These are phyloP conservation scores for Anguilla japonica DNA, from an alignment of 2,113 vertebrate genomes.

Conservation along the genomic window DNA sequence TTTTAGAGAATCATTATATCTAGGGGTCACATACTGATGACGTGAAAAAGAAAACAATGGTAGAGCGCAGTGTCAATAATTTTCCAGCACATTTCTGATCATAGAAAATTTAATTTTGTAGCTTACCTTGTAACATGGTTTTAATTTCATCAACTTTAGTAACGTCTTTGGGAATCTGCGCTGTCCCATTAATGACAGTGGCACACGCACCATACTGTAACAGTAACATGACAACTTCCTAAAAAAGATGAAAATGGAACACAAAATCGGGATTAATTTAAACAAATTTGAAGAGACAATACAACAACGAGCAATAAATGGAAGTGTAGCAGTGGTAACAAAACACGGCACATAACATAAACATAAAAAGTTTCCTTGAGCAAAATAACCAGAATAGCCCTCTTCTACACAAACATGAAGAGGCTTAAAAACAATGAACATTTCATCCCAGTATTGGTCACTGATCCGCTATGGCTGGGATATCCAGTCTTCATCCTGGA, in stretches of 20 bases:
- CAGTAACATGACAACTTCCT: conserved; percentile 95
- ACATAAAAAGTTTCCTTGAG: background rate
- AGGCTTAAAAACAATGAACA: conserved; percentile 15
- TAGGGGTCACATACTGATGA: too few relatives aligned
- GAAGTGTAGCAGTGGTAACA: too few relatives aligned
- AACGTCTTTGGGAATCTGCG: conserved; percentile 89
- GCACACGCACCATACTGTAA: conserved; percentile 83
- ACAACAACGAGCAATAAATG: background rate
- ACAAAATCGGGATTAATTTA: conserved; percentile 20
- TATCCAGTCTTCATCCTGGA: too few relatives aligned
- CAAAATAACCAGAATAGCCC: background rate
- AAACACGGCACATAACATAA: background rate
- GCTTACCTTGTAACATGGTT: conserved; percentile 90
- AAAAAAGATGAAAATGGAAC: conserved; percentile 29
- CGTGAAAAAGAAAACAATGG: too few relatives aligned
- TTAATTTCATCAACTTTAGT: conserved; percentile 87
- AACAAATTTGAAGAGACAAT: background rate
- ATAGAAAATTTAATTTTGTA: background rate
- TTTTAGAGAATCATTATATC: too few relatives aligned
- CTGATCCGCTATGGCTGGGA: background rate
- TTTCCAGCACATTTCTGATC: background rate
- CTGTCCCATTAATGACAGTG: conserved; percentile 87
- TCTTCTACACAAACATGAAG: background rate
- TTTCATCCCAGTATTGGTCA: background rate
- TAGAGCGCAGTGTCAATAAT: background rate